Percentiles rank a stretch among this genome's conserved stretches.
phyloP scores from a whole-genome alignment of 2,888 invertebrate genomes.

The Scotopteryx bipunctaria region DNA sequence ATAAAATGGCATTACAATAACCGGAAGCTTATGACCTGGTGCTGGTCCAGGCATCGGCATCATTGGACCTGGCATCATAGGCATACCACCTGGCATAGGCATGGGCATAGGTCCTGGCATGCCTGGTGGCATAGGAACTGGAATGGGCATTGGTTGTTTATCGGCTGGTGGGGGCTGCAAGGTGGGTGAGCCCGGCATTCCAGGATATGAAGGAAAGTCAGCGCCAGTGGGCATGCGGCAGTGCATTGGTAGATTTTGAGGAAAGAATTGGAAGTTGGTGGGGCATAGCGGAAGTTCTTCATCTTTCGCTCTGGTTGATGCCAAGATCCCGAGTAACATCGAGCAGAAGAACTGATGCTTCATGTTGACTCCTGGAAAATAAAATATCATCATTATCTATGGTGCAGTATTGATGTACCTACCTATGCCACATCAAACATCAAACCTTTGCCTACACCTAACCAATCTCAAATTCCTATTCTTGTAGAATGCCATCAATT shows the following conservation, averaged over 20 bases:
- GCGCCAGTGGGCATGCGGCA: conserved; percentile 63
- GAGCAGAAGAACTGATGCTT: conserved; percentile 27
- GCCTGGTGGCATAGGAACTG: conserved; percentile 36
- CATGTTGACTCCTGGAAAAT: conserved; percentile 53
- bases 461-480: too few species aligned
- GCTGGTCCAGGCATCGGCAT: conserved; percentile 46
- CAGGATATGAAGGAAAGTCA: conserved; percentile 25
- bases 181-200: conserved; percentile 29
- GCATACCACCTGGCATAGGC: conserved; percentile 35
- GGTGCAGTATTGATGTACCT: too few species aligned
- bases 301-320: conserved; percentile 41
- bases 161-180: conserved; percentile 42
- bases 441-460: too few species aligned
- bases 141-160: conserved; percentile 42
- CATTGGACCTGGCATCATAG: conserved; percentile 37
- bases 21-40: conserved; percentile 62
- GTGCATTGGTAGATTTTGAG: conserved; percentile 73
- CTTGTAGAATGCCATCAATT: background rate
- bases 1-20: conserved; percentile 77
- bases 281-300: conserved; percentile 67
- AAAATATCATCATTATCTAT: too few species aligned
- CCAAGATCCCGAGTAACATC: conserved; percentile 38
- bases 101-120: conserved; percentile 38
- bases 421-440: too few species aligned
- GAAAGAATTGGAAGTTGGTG: conserved; percentile 61